Conservation (phyloP, 2,888 invertebrate species). For the Scrobipalpa atriplicella region DNA sequence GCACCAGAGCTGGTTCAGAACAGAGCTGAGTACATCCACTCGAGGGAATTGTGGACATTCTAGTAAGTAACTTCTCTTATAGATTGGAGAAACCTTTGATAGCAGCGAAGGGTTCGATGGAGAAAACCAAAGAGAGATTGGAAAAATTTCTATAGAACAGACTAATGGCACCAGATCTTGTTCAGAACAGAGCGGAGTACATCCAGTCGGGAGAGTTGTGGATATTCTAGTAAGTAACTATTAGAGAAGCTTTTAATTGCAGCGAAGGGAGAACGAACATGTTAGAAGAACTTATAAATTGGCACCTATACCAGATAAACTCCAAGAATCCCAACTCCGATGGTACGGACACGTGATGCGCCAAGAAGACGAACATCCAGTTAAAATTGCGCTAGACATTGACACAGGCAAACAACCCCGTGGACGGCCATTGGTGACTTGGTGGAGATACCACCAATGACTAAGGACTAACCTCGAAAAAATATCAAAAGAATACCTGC, state of each 20-base stretch:
- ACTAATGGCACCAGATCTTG: slow-evolving; percentile 57
- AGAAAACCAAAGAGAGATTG: slow-evolving; percentile 62
- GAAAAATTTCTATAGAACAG: slow-evolving; percentile 63
- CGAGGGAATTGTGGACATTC: slow-evolving; percentile 55
- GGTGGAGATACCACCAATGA: too few relatives aligned
- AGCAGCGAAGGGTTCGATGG: slow-evolving; percentile 63
- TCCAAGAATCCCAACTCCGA: too few relatives aligned
- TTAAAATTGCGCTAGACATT: too few relatives aligned
- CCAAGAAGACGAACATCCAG: too few relatives aligned
- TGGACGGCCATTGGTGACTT: too few relatives aligned
- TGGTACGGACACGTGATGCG: too few relatives aligned
- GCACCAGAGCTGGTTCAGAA: slow-evolving; percentile 63
- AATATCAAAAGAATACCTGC: too few relatives aligned
- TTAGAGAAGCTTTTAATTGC: slow-evolving; percentile 57
- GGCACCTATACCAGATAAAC: too few relatives aligned
- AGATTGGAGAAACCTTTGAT: slow-evolving; percentile 55
- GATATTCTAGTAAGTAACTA: slow-evolving; percentile 60
- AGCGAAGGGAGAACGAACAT: slow-evolving; percentile 49
- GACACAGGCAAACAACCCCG: too few relatives aligned
- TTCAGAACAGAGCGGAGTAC: slow-evolving; percentile 52
- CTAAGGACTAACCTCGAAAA: too few relatives aligned
- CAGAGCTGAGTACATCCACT: slow-evolving; percentile 41
- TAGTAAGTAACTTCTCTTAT: slow-evolving; percentile 58
- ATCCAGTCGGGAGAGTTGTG: slow-evolving; percentile 50
- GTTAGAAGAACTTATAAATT: too few relatives aligned